These are phyloP conservation scores for Sarcophaga peregrina DNA, from an alignment of 1,140 invertebrate genomes.

Conservation along the genomic window DNA sequence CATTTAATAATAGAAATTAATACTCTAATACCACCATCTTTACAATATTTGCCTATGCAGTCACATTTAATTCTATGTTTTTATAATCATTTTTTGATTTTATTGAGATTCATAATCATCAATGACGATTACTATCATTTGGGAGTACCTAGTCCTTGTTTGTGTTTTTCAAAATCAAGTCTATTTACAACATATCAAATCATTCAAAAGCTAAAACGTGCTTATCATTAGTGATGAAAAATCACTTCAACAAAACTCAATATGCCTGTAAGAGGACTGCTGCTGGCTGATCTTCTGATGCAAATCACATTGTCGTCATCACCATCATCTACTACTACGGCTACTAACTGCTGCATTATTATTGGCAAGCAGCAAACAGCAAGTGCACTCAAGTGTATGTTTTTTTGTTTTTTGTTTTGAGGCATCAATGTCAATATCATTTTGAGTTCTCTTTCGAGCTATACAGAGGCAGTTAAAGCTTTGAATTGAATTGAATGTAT, in stretches of 20 bases:
- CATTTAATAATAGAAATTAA: no score
- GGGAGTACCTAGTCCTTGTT: constrained; percentile 9
- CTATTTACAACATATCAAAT: constrained; percentile 32
- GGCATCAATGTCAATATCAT: constrained; percentile 37
- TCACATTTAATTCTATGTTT: no score
- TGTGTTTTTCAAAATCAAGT: neutral
- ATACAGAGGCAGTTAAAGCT: neutral
- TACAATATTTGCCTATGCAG: no score
- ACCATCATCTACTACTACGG: neutral
- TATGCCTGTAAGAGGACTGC: neutral
- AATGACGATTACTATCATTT: constrained; percentile 23
- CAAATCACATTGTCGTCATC: neutral
- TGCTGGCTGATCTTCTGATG: neutral
- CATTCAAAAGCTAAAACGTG: constrained; percentile 34
- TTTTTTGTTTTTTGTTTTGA: neutral
- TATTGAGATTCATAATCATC: constrained; percentile 35
- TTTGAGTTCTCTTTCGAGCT: constrained; percentile 7
- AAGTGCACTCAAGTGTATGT: neutral
- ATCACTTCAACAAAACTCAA: constrained; percentile 26
- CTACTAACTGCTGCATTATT: no score
- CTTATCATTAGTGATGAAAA: constrained; percentile 41
- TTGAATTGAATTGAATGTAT: neutral
- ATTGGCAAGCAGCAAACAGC: neutral
- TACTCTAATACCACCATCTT: no score
- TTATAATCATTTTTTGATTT: neutral